Evolutionary conservation across 1,140 invertebrate genomes (phyloP).

Genomic region (Heliconius himera): DNA sequence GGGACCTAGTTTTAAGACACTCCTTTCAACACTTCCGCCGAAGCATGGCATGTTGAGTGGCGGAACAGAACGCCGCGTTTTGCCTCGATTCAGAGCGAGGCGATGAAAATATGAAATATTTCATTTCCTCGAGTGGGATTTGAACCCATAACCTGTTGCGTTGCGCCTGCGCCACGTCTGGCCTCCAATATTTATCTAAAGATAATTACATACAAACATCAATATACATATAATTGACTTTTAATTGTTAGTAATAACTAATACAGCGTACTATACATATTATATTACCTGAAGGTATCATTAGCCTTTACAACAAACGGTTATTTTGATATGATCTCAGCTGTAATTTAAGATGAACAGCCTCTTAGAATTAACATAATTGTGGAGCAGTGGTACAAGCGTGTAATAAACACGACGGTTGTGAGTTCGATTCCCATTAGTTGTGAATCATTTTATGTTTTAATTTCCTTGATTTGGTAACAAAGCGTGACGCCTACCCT

Average conservation of each 20-base stretch:
- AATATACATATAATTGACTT: constrained; percentile 51
- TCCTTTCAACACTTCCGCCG: no score
- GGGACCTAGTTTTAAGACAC: no score
- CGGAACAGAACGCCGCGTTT: no score
- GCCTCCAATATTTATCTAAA: not conserved
- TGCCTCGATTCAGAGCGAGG: no score
- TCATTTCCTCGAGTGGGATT: not conserved
- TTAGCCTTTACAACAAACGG: constrained; percentile 48
- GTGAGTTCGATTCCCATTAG: no score
- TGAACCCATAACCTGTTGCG: not conserved
- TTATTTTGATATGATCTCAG: constrained; percentile 24
- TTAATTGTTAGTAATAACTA: constrained; percentile 51
- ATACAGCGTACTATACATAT: constrained; percentile 44
- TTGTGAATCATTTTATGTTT: no score
- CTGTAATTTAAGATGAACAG: not conserved
- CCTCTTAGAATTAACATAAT: not conserved
- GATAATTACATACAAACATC: not conserved
- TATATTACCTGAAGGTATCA: constrained; percentile 41
- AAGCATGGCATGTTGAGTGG: no score
- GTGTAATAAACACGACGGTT: no score
- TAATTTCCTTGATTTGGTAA: no score
- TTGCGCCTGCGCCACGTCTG: not conserved
- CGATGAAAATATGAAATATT: no score
- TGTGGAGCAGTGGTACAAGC: no score
- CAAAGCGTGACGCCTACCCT: not conserved